Evolutionary conservation across 1,140 invertebrate species (phyloP).

Genomic region (Drosophila nikananu): DNA sequence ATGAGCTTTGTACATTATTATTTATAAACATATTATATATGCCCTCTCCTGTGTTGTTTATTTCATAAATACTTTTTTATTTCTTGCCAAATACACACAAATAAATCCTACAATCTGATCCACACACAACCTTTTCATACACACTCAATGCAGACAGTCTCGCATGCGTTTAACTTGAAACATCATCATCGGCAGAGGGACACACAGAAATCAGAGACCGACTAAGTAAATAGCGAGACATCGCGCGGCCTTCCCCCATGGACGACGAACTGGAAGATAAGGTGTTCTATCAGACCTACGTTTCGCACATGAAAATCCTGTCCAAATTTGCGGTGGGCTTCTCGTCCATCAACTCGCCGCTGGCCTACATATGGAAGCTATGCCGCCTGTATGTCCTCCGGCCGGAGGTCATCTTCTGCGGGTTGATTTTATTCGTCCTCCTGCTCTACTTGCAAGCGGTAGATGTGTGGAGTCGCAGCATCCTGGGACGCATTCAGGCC

Average conservation of each 20-base stretch:
- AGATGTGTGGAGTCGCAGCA: constrained; percentile 91
- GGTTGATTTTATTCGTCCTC: constrained; percentile 89
- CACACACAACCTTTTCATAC: neutral
- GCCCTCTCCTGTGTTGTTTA: constrained; percentile 36
- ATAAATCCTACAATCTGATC: neutral
- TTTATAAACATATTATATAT: constrained; percentile 7
- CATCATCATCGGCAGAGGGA: constrained; percentile 15
- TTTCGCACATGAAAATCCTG: constrained; percentile 93
- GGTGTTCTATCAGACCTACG: constrained; percentile 93
- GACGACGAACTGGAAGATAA: constrained; percentile 95
- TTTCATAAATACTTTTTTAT: constrained; percentile 37
- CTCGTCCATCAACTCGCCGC: constrained; percentile 87
- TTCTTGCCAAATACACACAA: constrained; percentile 12
- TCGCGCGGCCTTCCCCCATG: constrained; percentile 86
- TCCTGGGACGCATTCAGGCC: constrained; percentile 90
- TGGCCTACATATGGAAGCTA: constrained; percentile 91
- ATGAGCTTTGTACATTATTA: constrained; percentile 12
- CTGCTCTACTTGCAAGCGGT: constrained; percentile 92
- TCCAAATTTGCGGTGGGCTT: constrained; percentile 91
- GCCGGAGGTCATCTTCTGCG: constrained; percentile 90
- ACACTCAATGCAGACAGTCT: constrained; percentile 23
- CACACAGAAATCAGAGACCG: constrained; percentile 19
- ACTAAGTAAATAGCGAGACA: constrained; percentile 8
- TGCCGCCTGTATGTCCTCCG: constrained; percentile 90
- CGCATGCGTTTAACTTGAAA: constrained; percentile 30